These are phyloP conservation scores for Cyprinella venusta DNA, from an alignment of 2,797 vertebrate species.

Conservation along the genomic window DNA sequence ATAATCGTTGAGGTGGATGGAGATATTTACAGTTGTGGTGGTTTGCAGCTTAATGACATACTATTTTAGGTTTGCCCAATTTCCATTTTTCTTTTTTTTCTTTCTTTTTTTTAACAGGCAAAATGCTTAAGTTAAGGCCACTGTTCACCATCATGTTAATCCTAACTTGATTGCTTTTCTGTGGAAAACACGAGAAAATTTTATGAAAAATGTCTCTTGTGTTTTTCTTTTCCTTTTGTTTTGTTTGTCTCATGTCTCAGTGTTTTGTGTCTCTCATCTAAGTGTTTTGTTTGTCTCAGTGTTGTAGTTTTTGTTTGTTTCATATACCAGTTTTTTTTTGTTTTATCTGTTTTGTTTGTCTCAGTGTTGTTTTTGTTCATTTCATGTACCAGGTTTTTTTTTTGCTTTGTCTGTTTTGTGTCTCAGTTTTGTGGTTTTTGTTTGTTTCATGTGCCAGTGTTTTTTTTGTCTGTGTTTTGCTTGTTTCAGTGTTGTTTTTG, in stretches of 20 bases:
- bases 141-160: not conserved
- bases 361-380: not conserved
- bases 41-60: not conserved
- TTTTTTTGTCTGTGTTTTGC: not conserved
- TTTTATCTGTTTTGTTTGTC: not conserved
- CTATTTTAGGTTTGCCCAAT: not conserved
- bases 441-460: no score
- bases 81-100: not conserved
- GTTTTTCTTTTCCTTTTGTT: not conserved
- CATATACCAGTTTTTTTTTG: not conserved
- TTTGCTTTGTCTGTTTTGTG: not conserved
- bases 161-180: not conserved
- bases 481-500: not conserved
- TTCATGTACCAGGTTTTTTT: no score
- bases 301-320: not conserved
- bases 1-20: not conserved
- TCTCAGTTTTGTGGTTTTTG: not conserved
- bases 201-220: not conserved
- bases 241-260: not conserved
- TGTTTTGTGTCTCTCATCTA: not conserved
- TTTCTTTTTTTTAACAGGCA: not conserved
- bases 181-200: not conserved
- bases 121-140: not conserved
- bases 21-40: constrained; percentile 13
- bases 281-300: not conserved